A percentile compares a stretch with the other conserved stretches of the same genome.
These are phyloP conservation scores for Cyrtodaria siliqua DNA, from an alignment of 2,888 invertebrate genomes.

Conservation along the genomic window DNA sequence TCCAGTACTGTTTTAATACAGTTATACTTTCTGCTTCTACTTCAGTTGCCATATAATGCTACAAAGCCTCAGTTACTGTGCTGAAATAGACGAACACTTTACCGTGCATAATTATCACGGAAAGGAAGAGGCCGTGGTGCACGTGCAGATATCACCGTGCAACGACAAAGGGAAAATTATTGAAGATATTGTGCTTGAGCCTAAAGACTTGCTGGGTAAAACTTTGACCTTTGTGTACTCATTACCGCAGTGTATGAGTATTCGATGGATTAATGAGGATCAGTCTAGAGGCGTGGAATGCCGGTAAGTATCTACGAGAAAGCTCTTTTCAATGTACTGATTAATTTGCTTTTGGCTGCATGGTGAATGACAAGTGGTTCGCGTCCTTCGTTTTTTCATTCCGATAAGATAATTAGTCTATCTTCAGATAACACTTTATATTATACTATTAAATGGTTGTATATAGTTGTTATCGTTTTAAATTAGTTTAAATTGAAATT, in stretches of 20 bases:
- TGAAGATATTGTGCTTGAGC: conserved; percentile 70
- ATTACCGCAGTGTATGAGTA: conserved; percentile 69
- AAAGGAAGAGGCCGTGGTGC: conserved; percentile 73
- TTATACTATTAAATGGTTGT: too few species aligned
- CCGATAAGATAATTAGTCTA: too few species aligned
- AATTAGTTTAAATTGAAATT: too few species aligned
- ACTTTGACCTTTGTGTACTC: conserved; percentile 66
- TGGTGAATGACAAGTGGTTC: too few species aligned
- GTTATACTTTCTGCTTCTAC: conserved; percentile 5
- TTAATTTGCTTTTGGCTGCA: too few species aligned
- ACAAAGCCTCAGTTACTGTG: conserved; percentile 73
- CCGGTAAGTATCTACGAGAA: too few species aligned
- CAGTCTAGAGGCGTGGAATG: conserved; percentile 70
- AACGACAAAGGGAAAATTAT: conserved; percentile 63
- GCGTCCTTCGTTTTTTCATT: too few species aligned
- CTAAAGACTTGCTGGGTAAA: conserved; percentile 70
- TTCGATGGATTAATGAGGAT: conserved; percentile 73
- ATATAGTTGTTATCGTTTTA: too few species aligned
- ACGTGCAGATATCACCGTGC: conserved; percentile 73
- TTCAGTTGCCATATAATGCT: conserved; percentile 75
- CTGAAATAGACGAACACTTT: conserved; percentile 77
- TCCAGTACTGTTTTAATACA: too few species aligned
- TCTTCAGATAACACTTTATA: too few species aligned
- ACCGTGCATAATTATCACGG: conserved; percentile 78
- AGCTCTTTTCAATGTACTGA: too few species aligned